These are phyloP conservation scores for Aricia artaxerxes DNA, from an alignment of 2,888 invertebrate genomes.

Conservation along the genomic window DNA sequence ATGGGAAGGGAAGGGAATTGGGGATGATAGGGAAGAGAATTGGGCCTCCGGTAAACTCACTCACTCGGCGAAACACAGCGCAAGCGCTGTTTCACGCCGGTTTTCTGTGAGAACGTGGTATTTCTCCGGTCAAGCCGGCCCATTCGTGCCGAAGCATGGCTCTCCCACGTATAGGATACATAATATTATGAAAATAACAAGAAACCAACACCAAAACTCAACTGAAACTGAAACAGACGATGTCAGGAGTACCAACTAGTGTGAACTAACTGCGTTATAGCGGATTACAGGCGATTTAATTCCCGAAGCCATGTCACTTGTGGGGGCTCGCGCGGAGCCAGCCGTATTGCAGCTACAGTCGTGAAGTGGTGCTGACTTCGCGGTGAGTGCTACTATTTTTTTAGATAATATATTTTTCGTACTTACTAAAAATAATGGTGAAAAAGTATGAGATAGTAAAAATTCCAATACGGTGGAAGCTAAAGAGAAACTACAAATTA, in stretches of 20 bases:
- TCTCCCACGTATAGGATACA: too few species aligned
- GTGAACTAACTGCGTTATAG: conserved; percentile 42
- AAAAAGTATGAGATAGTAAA: background rate
- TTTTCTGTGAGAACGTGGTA: too few species aligned
- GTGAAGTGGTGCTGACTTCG: conserved; percentile 36
- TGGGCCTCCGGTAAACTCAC: too few species aligned
- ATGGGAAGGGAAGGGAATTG: too few species aligned
- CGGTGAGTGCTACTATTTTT: conserved; percentile 35
- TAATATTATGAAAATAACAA: background rate
- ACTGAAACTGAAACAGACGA: conserved; percentile 6
- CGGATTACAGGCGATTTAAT: conserved; percentile 55
- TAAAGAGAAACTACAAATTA: background rate
- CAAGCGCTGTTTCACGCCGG: too few species aligned
- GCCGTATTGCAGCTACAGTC: conserved; percentile 37
- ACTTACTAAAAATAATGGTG: background rate
- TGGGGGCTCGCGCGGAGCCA: conserved; percentile 49
- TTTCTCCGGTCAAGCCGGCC: too few species aligned
- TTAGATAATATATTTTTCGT: background rate
- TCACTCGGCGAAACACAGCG: too few species aligned
- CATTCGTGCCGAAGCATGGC: too few species aligned
- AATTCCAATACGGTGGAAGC: background rate
- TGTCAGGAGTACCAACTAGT: conserved; percentile 33
- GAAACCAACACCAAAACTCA: background rate
- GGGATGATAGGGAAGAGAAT: too few species aligned
- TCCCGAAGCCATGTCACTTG: conserved; percentile 70